A percentile compares a stretch with the other conserved stretches of the same genome.
phyloP scores from a whole-genome alignment of 2,797 vertebrate genomes.

The Acridotheres tristis region DNA sequence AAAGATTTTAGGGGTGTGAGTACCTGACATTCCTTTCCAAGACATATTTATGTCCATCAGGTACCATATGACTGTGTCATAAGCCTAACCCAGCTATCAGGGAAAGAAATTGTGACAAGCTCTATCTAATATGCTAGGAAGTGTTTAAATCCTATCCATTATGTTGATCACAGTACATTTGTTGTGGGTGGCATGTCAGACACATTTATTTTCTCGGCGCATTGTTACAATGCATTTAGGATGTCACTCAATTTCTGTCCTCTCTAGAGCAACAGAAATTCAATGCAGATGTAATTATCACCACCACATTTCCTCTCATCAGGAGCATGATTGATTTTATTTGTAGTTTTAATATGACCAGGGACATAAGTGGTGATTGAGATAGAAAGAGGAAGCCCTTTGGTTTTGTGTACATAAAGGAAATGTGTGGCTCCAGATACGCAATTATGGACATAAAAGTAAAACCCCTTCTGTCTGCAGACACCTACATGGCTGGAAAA shows the following conservation, averaged over 20 bases:
- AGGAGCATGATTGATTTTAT: not conserved
- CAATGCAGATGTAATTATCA: constrained; percentile 26
- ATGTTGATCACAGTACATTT: not conserved
- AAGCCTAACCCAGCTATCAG: not conserved
- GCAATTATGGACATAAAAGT: not conserved
- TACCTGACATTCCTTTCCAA: not conserved
- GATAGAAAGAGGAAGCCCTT: not conserved
- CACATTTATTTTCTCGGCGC: not conserved
- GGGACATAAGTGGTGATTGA: not conserved
- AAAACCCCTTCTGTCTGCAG: not conserved
- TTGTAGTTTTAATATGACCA: not conserved
- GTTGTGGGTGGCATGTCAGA: not conserved
- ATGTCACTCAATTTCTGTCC: not conserved
- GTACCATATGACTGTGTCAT: not conserved
- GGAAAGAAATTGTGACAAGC: not conserved
- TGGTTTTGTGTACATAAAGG: not conserved
- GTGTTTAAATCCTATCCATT: not conserved
- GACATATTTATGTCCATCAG: not conserved
- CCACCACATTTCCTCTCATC: constrained; percentile 9
- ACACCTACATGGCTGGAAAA: not conserved
- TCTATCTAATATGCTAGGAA: not conserved
- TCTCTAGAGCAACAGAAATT: constrained; percentile 15
- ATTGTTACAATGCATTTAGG: not conserved
- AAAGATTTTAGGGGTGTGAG: not conserved
- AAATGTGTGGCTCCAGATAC: not conserved